Evolutionary conservation across 2,888 invertebrate species (phyloP), one percentile per base, ranked within the genome.

Genomic region (Leucophenga maculata): DNA sequence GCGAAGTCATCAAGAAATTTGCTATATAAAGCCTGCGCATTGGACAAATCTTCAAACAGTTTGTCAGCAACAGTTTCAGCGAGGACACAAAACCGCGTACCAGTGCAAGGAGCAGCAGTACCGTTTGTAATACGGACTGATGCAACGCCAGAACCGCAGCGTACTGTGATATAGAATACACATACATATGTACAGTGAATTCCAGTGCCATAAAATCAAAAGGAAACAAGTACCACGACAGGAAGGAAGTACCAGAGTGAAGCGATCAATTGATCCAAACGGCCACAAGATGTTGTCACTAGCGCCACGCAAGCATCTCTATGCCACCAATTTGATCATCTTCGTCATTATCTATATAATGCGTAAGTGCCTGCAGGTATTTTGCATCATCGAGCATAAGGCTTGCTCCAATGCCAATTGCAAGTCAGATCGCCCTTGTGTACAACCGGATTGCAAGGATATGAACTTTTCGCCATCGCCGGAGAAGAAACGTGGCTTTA

Each of bases 321-420:
- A 78, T 54, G 85, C 79, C 62, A 82, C 78, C 76, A 85, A 85
- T 62, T 68, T 86, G 67, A 69, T 85, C 32, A 76, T 82, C 11
- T 71, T 85, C n/a, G 67, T 85, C 16, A 67, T 86, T 69, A 85
- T 85, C 68, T 82, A 78, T 3, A 71, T 85, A n/a, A 74, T 85
- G 72, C 78, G 78, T 22, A 85, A 86, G 72, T 78, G 78, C 32
- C 67, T 85, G 26, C 78, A 79, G 46, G 54, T 84, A 39, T 86
- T 85, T 69, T 85, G 85, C 73, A 77, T 82, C 18, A 82, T 85
- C 59, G 85, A 85, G 75, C 75, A 78, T 48, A 77, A 78, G 70
- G 69, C 75, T 48, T 75, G 72, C 50, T 60, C 60, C 16, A 74
- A 73, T 64, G 44, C 22, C 54, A 60, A 73, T 26, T 72, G 74